These are phyloP conservation scores for Crotalus horridus DNA, from an alignment of 2,113 vertebrate genomes.

Conservation along the genomic window DNA sequence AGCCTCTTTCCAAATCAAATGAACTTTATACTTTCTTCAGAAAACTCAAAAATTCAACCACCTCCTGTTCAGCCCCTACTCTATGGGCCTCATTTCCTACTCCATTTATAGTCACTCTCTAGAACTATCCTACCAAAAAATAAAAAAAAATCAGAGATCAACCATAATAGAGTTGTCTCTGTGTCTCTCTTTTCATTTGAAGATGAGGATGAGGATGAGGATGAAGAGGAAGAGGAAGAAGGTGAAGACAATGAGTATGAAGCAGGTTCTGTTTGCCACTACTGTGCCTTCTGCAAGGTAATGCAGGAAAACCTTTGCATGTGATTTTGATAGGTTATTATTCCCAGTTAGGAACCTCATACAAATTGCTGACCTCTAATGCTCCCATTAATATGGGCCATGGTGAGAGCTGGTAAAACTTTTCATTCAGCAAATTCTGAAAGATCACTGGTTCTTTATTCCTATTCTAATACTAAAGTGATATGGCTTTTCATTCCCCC, in stretches of 20 bases:
- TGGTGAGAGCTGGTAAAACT: background rate
- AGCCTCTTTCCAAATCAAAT: background rate
- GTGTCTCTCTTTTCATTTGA: constrained; percentile 5
- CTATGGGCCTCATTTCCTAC: background rate
- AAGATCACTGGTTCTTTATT: background rate
- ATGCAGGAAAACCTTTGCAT: background rate
- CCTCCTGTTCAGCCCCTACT: background rate
- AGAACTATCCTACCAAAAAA: background rate
- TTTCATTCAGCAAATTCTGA: background rate
- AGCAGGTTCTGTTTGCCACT: constrained; percentile 80
- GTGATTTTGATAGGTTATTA: background rate
- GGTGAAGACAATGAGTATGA: constrained; percentile 67
- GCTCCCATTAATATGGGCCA: background rate
- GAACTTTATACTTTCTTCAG: background rate
- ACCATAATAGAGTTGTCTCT: background rate
- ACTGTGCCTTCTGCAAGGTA: constrained; percentile 87
- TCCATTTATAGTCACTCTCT: background rate
- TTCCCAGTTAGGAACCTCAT: background rate
- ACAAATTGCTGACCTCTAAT: background rate
- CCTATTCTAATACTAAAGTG: background rate
- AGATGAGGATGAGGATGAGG: constrained; percentile 33
- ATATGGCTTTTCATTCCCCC: background rate
- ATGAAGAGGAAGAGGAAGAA: constrained; percentile 19
- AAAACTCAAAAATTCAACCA: background rate
- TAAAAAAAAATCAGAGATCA: background rate